Conservation (phyloP, 1,140 invertebrate species). For the Microplitis demolitor region DNA sequence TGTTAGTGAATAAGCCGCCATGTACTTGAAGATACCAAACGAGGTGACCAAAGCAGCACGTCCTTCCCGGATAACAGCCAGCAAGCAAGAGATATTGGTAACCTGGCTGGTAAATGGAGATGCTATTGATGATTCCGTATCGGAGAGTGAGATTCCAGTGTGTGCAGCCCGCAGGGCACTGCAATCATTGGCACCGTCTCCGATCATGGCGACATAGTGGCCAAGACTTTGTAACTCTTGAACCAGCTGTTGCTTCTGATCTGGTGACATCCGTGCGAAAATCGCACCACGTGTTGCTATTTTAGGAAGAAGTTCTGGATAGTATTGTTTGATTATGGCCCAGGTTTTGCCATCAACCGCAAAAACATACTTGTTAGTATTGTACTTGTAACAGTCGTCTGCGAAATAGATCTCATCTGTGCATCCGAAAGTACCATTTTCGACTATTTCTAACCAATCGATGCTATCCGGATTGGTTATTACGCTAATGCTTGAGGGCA, state of each 20-base stretch:
- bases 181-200: constrained; percentile 92
- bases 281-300: constrained; percentile 79
- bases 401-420: constrained; percentile 49
- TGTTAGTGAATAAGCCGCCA: constrained; percentile 93
- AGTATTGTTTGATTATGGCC: constrained; percentile 69
- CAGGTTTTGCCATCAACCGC: constrained; percentile 78
- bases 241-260: constrained; percentile 93
- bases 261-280: constrained; percentile 95
- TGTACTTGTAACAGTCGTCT: constrained; percentile 48
- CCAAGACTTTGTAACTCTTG: constrained; percentile 82
- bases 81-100: constrained; percentile 87
- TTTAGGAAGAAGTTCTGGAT: constrained; percentile 72
- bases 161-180: constrained; percentile 93
- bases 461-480: constrained; percentile 62
- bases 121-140: constrained; percentile 92
- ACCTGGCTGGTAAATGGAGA: constrained; percentile 92
- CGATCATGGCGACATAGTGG: constrained; percentile 89
- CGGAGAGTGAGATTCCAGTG: constrained; percentile 91
- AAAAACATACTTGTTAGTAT: constrained; percentile 64
- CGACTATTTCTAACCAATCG: constrained; percentile 67
- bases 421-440: constrained; percentile 52
- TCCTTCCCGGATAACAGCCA: constrained; percentile 78
- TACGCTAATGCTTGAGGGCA: constrained; percentile 41
- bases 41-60: constrained; percentile 91
- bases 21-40: constrained; percentile 96